Percentiles rank a stretch among this genome's conserved stretches.
Evolutionary conservation across 1,140 invertebrate species (phyloP).

Genomic region (Nasonia giraulti): DNA sequence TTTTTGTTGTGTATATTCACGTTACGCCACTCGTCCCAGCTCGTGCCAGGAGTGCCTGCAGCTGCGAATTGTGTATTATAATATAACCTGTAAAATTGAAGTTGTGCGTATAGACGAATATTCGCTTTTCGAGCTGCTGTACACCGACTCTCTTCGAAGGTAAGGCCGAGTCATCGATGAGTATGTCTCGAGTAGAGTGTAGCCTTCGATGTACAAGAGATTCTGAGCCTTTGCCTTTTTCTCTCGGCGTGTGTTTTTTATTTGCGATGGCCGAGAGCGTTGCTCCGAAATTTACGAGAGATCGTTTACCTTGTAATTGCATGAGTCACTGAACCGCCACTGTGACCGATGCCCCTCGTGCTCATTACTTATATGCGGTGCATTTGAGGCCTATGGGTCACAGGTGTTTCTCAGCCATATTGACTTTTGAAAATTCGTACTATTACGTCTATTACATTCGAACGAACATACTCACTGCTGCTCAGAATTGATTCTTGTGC

Average conservation of each 20-base stretch:
- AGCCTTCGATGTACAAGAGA: neutral
- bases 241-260: neutral
- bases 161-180: neutral
- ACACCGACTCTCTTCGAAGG: conserved; percentile 1
- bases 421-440: neutral
- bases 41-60: neutral
- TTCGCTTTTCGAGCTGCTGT: neutral
- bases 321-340: neutral
- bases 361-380: neutral
- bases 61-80: neutral
- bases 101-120: neutral
- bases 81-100: conserved; percentile 38
- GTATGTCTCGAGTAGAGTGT: neutral
- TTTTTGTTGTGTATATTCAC: conserved; percentile 25
- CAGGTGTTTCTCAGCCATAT: neutral
- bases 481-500: neutral
- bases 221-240: conserved; percentile 1
- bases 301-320: neutral
- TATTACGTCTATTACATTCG: neutral
- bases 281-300: neutral
- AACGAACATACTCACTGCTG: too few relatives aligned
- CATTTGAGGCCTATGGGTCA: neutral
- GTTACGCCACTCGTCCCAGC: conserved; percentile 5
- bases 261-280: neutral
- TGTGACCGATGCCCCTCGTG: neutral